Base-by-base conservation (phyloP, 2,113 vertebrate genomes). In the Heterotilapia buettikoferi region DNA sequence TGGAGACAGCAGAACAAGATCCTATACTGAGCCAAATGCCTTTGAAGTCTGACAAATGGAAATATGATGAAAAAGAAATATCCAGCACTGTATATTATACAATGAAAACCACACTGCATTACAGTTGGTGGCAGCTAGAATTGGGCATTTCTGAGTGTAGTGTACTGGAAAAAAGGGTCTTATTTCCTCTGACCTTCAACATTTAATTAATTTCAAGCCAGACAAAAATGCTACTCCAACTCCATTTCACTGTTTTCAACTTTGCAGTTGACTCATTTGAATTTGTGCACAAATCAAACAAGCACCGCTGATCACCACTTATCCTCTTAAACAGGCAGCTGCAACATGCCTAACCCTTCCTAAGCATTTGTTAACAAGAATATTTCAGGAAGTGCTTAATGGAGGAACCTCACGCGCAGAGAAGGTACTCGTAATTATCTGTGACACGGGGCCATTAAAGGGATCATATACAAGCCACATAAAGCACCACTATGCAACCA, bases 31-130 rank as follows among this genome's bases (percentile, higher is more conserved):
- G 80, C 56, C 12, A 19, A 31, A 83, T 18, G 84, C 56, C 86
- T 92, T 87, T 92, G 83, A 92, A 89, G 88, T 92, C 78, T 73
- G 82, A 82, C 47, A 79, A 89, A 90, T 85, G 26, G 79, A 90
- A 85, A 89, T 57, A 91, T 88, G 66, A 91, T 80, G 86, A 86
- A 92, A 92, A 90, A 53, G 73, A 84, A 81, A 82, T 52, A 71
- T 85, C 66, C 76, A 71, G 56, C 6, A 53, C 66, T 47, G 57
- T 83, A 57, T 18, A 80, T 38, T 16, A 33, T 76, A 24, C 36
- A 14, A 2, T 66, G 38, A 73, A 54, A 71, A 87, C 73, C 12
- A 43, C 10, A 19, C 50, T 33, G 40, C 66, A 47, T 40, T 54
- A 73, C 87, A 29, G 36, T 59, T 63, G 43, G 83, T 21, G 71